Base-by-base conservation (phyloP, 2,797 vertebrate species). In the Rousettus madagascariensis region DNA sequence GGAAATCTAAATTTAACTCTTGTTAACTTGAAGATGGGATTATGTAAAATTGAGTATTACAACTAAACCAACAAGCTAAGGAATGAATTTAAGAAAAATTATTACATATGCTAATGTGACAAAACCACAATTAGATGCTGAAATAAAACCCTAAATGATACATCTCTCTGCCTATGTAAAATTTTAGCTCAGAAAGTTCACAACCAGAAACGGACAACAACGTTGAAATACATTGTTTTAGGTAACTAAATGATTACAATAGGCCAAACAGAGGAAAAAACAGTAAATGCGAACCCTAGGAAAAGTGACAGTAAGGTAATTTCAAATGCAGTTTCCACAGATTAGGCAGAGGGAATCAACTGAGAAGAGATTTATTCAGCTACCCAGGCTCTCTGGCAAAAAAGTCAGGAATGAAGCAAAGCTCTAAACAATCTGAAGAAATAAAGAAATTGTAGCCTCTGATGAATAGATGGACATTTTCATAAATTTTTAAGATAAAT, bases 321-420 rank as follows among this genome's bases (percentile, higher is more conserved):
- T 97, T 86, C 97, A 97, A 96, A 91, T 96, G 95, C 95, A 96
- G 30, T 77, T 91, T 97, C 89, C 96, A 96, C 49, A 96, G 97
- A 96, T 96, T 93, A 97, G 94, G 95, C 90, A 97, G 97, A 97
- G 95, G 95, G 57, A 61, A 88, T 93, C 93, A 96, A 91, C 43
- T 97, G 95, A 93, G 94, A 97, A 92, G 87, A 53, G 94, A 95
- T 83, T 96, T 86, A 86, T 86, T 91, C 66, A 96, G 71, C 63
- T 78, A 87, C 33, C 77, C 68, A 65, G 66, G 85, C 41, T 84
- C 49, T 84, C 86, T 20, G 78, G 77, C 77, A 85, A 97, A 97
- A 96, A 96, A 30, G 91, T 69, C 16, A 87, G 90, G 91, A 97
- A 91, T 77, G 78, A 97, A 96, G 90, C 95, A 95, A 97, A 94